Conservation (phyloP, 2,888 invertebrate genomes). For the Chydorus sphaericus region DNA sequence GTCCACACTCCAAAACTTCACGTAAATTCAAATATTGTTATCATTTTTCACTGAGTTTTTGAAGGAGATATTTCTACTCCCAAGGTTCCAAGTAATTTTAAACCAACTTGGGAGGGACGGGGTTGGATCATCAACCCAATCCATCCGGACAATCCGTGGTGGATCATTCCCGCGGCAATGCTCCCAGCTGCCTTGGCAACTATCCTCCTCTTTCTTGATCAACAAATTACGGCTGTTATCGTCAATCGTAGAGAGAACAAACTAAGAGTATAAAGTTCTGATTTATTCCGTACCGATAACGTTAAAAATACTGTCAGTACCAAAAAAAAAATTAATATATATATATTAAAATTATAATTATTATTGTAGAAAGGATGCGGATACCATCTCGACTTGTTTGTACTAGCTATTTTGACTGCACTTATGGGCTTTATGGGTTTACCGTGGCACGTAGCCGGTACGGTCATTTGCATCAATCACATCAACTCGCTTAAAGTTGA, state of each 20-base stretch:
- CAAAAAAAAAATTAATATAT: no score
- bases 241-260: slow-evolving; percentile 97
- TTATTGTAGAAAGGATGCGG: slow-evolving; percentile 37
- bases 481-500: slow-evolving; percentile 33
- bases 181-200: slow-evolving; percentile 86
- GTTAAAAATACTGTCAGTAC: no score
- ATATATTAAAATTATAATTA: no score
- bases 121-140: slow-evolving; percentile 72
- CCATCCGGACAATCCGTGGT: slow-evolving; percentile 55
- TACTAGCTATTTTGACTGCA: slow-evolving; percentile 31
- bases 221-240: slow-evolving; percentile 97
- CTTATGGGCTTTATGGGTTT: slow-evolving; percentile 33
- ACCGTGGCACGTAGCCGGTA: slow-evolving; percentile 37
- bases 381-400: slow-evolving; percentile 36
- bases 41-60: neutral
- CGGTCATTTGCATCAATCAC: slow-evolving; percentile 35
- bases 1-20: slow-evolving; percentile 33
- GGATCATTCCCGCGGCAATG: slow-evolving; percentile 67
- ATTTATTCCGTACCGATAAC: no score
- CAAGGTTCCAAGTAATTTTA: slow-evolving; percentile 25
- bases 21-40: slow-evolving; percentile 18
- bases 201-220: slow-evolving; percentile 98
- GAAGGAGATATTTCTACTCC: no score
- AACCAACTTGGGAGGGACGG: slow-evolving; percentile 33
- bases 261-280: no score